Evolutionary conservation across 2,113 vertebrate species (phyloP).

Genomic region (Erpornis zantholeuca): DNA sequence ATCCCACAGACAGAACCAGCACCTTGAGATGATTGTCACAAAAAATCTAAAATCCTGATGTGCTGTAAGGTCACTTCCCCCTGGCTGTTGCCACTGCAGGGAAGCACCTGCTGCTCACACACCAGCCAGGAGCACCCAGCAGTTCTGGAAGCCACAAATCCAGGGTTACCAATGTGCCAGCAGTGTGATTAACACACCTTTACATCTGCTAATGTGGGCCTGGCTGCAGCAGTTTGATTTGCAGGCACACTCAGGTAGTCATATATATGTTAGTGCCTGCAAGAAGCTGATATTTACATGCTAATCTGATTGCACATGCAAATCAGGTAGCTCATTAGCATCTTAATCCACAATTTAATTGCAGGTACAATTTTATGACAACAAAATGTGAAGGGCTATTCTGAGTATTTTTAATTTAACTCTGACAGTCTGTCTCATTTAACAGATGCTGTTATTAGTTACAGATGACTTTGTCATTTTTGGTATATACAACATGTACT

Average conservation of each 20-base stretch:
- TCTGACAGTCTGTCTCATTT: constrained; percentile 47
- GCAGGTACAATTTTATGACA: constrained; percentile 59
- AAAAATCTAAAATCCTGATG: background rate
- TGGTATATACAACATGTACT: background rate
- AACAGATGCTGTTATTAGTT: constrained; percentile 57
- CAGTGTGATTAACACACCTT: constrained; percentile 32
- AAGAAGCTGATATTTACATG: constrained; percentile 57
- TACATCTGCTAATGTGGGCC: background rate
- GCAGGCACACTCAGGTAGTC: constrained; percentile 48
- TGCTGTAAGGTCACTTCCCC: background rate
- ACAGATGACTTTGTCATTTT: constrained; percentile 48
- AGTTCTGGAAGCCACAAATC: background rate
- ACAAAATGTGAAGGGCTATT: constrained; percentile 62
- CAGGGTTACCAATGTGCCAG: background rate
- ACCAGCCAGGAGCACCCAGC: background rate
- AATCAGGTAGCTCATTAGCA: constrained; percentile 65
- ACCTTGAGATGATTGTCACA: background rate
- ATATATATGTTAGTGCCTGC: constrained; percentile 41
- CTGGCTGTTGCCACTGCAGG: background rate
- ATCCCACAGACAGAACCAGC: background rate
- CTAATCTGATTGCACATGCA: constrained; percentile 65
- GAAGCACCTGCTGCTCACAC: background rate
- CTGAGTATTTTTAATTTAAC: constrained; percentile 53
- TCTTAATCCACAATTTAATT: constrained; percentile 68
- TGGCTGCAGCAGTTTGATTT: constrained; percentile 32